Evolutionary conservation across 2,888 invertebrate species (phyloP).

Genomic region (Drosophila emarginata): DNA sequence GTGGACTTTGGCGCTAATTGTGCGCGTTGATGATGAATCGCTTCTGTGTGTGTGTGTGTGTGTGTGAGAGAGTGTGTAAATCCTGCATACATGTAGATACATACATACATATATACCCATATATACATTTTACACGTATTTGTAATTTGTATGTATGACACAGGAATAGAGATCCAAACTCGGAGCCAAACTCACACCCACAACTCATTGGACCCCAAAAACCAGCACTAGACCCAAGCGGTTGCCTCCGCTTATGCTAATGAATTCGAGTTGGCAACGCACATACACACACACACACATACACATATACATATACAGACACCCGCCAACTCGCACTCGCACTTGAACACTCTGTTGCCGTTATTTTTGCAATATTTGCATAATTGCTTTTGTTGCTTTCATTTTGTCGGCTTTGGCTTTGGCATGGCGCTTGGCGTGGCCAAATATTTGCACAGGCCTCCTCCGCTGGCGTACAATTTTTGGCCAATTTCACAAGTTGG

Average conservation of each 20-base stretch:
- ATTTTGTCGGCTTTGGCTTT: constrained; percentile 53
- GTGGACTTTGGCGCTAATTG: constrained; percentile 69
- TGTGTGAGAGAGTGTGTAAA: not conserved
- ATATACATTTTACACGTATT: constrained; percentile 11
- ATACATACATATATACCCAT: constrained; percentile 12
- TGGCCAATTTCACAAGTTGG: constrained; percentile 67
- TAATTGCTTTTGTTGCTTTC: constrained; percentile 71
- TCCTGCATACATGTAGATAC: not conserved
- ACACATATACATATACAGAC: constrained; percentile 8
- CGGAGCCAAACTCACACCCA: too few relatives aligned
- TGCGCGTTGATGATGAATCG: constrained; percentile 33
- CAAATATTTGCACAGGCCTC: constrained; percentile 58
- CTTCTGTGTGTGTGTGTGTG: not conserved
- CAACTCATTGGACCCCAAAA: not conserved
- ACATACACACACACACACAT: constrained; percentile 9
- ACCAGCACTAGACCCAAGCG: constrained; percentile 4
- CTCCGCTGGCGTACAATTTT: constrained; percentile 47
- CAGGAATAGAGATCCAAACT: constrained; percentile 29
- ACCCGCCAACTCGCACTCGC: constrained; percentile 8
- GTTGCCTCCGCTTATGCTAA: constrained; percentile 20
- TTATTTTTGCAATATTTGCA: constrained; percentile 71
- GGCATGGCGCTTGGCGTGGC: constrained; percentile 22
- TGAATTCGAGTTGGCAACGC: constrained; percentile 17
- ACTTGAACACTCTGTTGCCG: constrained; percentile 50
- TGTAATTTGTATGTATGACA: constrained; percentile 19